Conservation (phyloP, 2,888 invertebrate genomes). For the Phorcus lineatus region DNA sequence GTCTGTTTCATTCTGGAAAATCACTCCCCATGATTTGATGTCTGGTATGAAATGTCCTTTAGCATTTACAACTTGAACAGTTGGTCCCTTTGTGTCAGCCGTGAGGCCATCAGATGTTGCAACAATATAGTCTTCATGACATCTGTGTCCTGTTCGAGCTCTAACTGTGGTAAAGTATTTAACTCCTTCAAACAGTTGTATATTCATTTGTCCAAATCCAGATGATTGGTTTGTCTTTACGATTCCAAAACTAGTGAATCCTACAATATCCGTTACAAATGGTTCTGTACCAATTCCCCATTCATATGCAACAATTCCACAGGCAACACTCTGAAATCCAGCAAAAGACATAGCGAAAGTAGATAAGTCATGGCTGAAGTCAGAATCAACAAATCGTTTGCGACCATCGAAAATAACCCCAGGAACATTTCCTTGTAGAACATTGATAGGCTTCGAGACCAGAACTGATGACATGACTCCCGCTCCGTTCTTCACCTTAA, state of each 20-base stretch:
- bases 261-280: conserved; percentile 52
- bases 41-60: neutral
- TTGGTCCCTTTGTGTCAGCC: conserved; percentile 47
- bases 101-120: conserved; percentile 60
- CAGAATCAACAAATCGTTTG: conserved; percentile 40
- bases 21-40: conserved; percentile 1
- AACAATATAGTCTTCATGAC: conserved; percentile 51
- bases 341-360: conserved; percentile 57
- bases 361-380: conserved; percentile 49
- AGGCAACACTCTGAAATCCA: conserved; percentile 61
- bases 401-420: conserved; percentile 59
- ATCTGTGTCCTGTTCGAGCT: conserved; percentile 54
- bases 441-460: conserved; percentile 38
- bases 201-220: conserved; percentile 55
- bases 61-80: conserved; percentile 13
- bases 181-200: conserved; percentile 48
- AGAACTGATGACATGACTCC: conserved; percentile 29
- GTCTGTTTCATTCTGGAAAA: conserved; percentile 25
- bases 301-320: conserved; percentile 57
- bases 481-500: conserved; percentile 39
- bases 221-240: conserved; percentile 51
- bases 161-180: conserved; percentile 54
- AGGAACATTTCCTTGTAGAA: conserved; percentile 42
- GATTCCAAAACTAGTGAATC: conserved; percentile 57
- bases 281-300: conserved; percentile 58